Conservation (phyloP, 2,113 vertebrate species). For the Caranx ignobilis region DNA sequence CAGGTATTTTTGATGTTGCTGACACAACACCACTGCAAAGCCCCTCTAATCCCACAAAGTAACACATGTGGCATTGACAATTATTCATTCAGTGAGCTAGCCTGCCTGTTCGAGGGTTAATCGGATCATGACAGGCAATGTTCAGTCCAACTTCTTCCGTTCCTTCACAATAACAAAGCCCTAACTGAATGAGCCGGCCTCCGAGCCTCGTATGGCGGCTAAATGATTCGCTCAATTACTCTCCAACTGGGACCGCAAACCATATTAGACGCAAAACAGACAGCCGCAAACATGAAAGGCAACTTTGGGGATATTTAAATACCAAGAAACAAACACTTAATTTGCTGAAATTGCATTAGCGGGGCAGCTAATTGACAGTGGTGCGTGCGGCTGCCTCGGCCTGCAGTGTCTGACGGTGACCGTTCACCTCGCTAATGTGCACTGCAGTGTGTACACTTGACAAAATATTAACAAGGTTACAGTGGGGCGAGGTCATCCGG, state of each 20-base stretch:
- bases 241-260: constrained; percentile 82
- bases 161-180: constrained; percentile 85
- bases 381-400: constrained; percentile 69
- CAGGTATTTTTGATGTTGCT: constrained; percentile 7
- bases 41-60: constrained; percentile 65
- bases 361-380: constrained; percentile 80
- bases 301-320: constrained; percentile 85
- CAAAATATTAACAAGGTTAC: constrained; percentile 75
- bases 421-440: constrained; percentile 70
- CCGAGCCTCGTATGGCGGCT: constrained; percentile 73
- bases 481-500: constrained; percentile 51
- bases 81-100: constrained; percentile 72
- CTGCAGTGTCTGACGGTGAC: constrained; percentile 65
- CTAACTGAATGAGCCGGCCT: constrained; percentile 85
- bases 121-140: constrained; percentile 82
- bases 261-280: constrained; percentile 83
- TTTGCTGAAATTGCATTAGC: constrained; percentile 79
- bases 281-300: constrained; percentile 83
- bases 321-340: constrained; percentile 87
- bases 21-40: constrained; percentile 26
- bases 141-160: constrained; percentile 85
- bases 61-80: constrained; percentile 73
- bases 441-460: constrained; percentile 56
- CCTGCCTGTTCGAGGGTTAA: constrained; percentile 80
- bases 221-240: constrained; percentile 86